A percentile compares a stretch with the other conserved stretches of the same genome.
Evolutionary conservation across 2,797 vertebrate genomes (phyloP).

Genomic region (Typhlichthys eigenmanni): DNA sequence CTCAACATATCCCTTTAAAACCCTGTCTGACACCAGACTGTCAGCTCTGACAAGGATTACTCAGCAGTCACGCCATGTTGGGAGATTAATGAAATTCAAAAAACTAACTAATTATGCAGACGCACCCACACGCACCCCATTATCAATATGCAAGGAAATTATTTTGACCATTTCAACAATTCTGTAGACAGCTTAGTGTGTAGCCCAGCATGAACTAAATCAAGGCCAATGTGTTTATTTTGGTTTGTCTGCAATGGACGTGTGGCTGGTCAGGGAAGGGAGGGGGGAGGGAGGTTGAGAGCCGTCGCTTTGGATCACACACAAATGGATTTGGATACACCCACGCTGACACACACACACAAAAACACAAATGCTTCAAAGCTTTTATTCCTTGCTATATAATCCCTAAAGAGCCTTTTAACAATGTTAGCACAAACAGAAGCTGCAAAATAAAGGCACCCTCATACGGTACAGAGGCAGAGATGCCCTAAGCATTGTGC

Average conservation of each 20-base stretch:
- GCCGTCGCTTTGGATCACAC: constrained; percentile 1
- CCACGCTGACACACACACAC: neutral
- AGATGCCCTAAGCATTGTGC: no score
- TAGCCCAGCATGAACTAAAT: constrained; percentile 8
- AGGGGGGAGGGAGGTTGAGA: neutral
- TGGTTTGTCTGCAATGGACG: neutral
- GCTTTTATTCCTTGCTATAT: no score
- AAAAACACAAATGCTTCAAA: neutral
- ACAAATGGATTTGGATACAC: neutral
- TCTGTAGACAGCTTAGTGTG: neutral
- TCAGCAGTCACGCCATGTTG: constrained; percentile 13
- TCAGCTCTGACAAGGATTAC: constrained; percentile 17
- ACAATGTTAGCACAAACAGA: no score
- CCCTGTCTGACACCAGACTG: neutral
- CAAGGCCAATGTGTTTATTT: constrained; percentile 10
- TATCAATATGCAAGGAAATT: constrained; percentile 6
- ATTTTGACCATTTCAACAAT: neutral
- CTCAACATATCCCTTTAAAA: neutral
- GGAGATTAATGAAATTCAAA: constrained; percentile 36
- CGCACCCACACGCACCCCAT: constrained; percentile 15
- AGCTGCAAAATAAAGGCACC: no score
- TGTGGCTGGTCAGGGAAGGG: neutral
- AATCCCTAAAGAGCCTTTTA: no score
- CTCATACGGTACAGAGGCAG: no score
- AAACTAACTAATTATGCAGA: constrained; percentile 35